These are phyloP conservation scores for Graptemys geographica DNA, from an alignment of 2,797 vertebrate genomes.

Conservation along the genomic window DNA sequence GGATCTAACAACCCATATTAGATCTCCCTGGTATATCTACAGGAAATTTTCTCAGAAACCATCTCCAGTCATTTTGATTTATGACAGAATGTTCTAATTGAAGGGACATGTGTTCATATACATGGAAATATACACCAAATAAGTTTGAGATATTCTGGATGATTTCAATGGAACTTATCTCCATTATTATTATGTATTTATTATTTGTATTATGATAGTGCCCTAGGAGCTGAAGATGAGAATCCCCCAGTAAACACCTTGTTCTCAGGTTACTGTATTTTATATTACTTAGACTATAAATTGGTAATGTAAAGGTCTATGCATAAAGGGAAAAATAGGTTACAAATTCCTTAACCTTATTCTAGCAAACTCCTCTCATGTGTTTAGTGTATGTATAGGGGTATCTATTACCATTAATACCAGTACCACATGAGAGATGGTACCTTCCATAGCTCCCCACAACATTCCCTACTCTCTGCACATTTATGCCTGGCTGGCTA, in stretches of 20 bases:
- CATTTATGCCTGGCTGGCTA: not conserved
- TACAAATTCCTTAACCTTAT: not conserved
- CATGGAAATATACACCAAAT: not conserved
- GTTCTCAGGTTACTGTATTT: not conserved
- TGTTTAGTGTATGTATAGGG: not conserved
- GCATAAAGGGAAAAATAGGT: not conserved
- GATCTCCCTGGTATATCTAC: not conserved
- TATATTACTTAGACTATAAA: not conserved
- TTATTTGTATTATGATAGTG: not conserved
- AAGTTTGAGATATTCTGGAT: not conserved
- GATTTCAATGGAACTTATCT: not conserved
- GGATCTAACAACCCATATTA: not conserved
- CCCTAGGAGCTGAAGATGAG: not conserved
- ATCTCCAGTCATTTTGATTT: not conserved
- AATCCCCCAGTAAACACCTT: not conserved
- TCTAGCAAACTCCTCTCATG: not conserved
- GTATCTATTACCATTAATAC: not conserved
- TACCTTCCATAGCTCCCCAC: not conserved
- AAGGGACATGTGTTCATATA: not conserved
- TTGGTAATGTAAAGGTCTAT: not conserved
- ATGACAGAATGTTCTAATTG: not conserved
- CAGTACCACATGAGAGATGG: not conserved
- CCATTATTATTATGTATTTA: not conserved
- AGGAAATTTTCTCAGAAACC: not conserved
- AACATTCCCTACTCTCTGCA: not conserved